Conservation (phyloP, 2,113 vertebrate genomes). For the Raja brachyura region DNA sequence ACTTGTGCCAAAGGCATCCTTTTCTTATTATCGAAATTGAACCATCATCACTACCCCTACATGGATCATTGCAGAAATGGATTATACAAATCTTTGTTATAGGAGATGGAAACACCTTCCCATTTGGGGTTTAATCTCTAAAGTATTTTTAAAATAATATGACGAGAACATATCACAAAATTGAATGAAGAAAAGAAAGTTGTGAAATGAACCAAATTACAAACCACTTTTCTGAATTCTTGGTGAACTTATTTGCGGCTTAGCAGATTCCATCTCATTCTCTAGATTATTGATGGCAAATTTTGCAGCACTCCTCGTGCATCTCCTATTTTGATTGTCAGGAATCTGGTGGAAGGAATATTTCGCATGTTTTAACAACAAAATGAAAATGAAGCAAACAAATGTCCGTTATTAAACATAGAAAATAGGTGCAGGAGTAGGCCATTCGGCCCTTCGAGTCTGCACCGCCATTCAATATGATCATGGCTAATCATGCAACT, state of each 20-base stretch:
- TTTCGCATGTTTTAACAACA: neutral
- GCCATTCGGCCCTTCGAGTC: too few species aligned
- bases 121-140: too few species aligned
- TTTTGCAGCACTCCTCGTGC: constrained; percentile 25
- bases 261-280: neutral
- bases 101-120: neutral
- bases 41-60: neutral
- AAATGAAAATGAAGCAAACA: neutral
- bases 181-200: neutral
- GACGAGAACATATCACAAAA: neutral
- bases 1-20: neutral
- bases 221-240: neutral
- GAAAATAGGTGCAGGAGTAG: too few species aligned
- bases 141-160: neutral
- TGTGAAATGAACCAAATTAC: neutral
- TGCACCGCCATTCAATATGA: too few species aligned
- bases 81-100: neutral
- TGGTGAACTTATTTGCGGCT: neutral
- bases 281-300: neutral
- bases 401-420: too few species aligned
- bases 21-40: neutral
- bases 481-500: too few species aligned
- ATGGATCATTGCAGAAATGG: neutral
- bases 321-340: constrained; percentile 16
- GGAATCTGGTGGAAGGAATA: constrained; percentile 42